Percentiles rank a stretch among this genome's conserved stretches.
phyloP scores from a whole-genome alignment of 2,797 vertebrate species.

The Aldrovandia affinis region DNA sequence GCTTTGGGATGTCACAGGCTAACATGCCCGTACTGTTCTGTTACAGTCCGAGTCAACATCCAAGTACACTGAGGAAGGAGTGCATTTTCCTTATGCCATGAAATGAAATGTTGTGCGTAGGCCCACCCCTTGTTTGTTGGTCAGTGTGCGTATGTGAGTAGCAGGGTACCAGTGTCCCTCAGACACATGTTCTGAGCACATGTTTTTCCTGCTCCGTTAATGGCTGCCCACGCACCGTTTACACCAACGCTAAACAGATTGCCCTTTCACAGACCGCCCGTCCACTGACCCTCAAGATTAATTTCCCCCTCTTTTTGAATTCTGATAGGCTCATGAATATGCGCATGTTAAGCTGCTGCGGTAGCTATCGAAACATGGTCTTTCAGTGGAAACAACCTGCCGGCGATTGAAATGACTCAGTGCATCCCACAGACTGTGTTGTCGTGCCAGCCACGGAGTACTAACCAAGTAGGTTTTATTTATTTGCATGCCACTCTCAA shows the following conservation, averaged over 20 bases:
- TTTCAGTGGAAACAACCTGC: background rate
- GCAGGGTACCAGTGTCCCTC: background rate
- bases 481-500: too few species aligned
- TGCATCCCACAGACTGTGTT: background rate
- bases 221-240: background rate
- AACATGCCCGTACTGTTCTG: too few species aligned
- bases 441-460: too few species aligned
- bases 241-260: background rate
- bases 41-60: too few species aligned
- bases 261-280: background rate
- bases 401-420: background rate
- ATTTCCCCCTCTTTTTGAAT: background rate
- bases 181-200: background rate
- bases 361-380: background rate
- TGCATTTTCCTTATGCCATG: too few species aligned
- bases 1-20: too few species aligned
- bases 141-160: background rate
- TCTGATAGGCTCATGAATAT: constrained; percentile 1
- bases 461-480: too few species aligned
- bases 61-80: too few species aligned
- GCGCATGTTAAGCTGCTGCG: background rate
- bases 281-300: constrained; percentile 5
- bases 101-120: background rate
- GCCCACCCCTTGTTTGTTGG: background rate
- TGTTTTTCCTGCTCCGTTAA: background rate